Conservation (phyloP, 2,888 invertebrate genomes). For the Ganaspis brasiliensis region DNA sequence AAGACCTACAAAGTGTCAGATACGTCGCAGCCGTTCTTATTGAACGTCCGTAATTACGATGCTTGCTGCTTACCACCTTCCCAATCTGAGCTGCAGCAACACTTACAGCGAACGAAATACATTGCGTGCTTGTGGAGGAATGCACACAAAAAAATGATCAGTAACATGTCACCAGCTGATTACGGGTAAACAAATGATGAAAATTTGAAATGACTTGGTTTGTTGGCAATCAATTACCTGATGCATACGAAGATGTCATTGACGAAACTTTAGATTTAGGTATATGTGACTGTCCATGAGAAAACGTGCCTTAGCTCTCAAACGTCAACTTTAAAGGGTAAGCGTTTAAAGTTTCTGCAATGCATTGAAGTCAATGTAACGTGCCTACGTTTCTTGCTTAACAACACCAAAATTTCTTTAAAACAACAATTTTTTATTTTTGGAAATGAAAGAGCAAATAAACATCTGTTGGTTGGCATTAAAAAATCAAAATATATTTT, state of each 20-base stretch:
- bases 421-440: too few species aligned
- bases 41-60: conserved; percentile 64
- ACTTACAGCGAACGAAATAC: conserved; percentile 64
- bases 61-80: conserved; percentile 41
- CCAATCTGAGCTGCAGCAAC: conserved; percentile 40
- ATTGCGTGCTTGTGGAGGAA: conserved; percentile 68
- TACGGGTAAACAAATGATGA: conserved; percentile 58
- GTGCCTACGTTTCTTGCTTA: too few species aligned
- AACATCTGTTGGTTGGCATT: too few species aligned
- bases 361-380: too few species aligned
- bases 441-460: too few species aligned
- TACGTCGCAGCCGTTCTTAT: conserved; percentile 63
- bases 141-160: conserved; percentile 61
- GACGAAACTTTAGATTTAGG: not conserved
- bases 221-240: conserved; percentile 61
- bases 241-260: conserved; percentile 63
- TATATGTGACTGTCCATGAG: too few species aligned
- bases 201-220: conserved; percentile 59
- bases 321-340: too few species aligned
- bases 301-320: too few species aligned
- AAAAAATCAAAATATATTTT: too few species aligned
- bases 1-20: conserved; percentile 69
- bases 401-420: too few species aligned
- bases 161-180: conserved; percentile 62
- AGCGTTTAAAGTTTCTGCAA: too few species aligned